Base-by-base conservation (phyloP, 1,140 invertebrate species). In the Lepidurus apus region DNA sequence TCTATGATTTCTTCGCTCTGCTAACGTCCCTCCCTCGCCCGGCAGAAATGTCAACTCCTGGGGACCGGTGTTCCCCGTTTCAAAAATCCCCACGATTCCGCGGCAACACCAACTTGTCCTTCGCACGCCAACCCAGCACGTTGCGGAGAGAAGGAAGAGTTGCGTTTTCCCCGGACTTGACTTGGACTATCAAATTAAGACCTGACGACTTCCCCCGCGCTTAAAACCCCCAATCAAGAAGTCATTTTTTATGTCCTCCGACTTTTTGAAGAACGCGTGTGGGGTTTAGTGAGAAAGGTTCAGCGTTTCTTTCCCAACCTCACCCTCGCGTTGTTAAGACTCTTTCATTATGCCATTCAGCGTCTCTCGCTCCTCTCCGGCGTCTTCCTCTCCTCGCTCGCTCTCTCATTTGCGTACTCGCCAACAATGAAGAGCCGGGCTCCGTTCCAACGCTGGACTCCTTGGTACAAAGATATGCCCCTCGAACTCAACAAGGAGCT, bases 1-100 rank as follows among this genome's bases (percentile, higher is more conserved):
- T 11, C 43, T 9, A 13, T 77, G 6, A 53, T 42, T 34, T 34
- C 73, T 9, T 34, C 13, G 9, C 26, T 24, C 77, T 42, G 42
- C n/a, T 76, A 74, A 17, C 8, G 53, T 65, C 53, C 53, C 53
- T 65, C 53, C 53, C 17, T 65, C 53, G 53, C 53, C 53, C 53
- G 53, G 53, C 53, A 65, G 53, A 65, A 65, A 65, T 13, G 17
- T 7, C 53, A 65, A 65, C 17, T 21, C 21, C 53, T 21, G 17
- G 17, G 53, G 21, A 65, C 53, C 21, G 17, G 17, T 65, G 53
- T 65, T 42, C 53, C 74, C 24, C 76, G 81, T 73, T 80, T 78
- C 74, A 80, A 77, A 75, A 79, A 77, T 65, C 26, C 10, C 80
- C 73, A 53, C 3, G 17, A 17, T 65, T 65, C 53, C 53, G 8